A percentile compares a stretch with the other conserved stretches of the same genome.
These are phyloP conservation scores for Pheosia gnoma DNA, from an alignment of 2,888 invertebrate genomes.

Conservation along the genomic window DNA sequence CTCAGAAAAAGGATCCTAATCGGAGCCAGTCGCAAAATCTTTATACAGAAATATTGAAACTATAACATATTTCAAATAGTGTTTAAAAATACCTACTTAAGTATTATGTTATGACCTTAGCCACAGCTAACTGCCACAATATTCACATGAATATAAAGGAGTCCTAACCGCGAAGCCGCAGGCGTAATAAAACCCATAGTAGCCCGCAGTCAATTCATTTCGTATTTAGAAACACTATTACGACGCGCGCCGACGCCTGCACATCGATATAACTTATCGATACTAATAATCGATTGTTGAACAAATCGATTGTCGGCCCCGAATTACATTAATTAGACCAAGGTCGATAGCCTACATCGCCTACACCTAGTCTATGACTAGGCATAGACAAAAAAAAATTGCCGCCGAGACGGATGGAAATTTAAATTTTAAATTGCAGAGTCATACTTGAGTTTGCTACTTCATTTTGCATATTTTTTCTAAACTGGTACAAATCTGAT, in stretches of 20 bases:
- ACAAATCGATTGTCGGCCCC: constrained; percentile 25
- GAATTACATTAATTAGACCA: constrained; percentile 36
- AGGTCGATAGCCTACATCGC: constrained; percentile 22
- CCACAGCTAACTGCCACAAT: too few species aligned
- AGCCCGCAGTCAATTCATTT: not conserved
- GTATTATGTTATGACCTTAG: too few species aligned
- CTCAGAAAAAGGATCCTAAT: too few species aligned
- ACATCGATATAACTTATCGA: constrained; percentile 16
- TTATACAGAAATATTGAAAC: too few species aligned
- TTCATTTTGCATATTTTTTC: too few species aligned
- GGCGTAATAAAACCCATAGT: not conserved
- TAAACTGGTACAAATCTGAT: too few species aligned
- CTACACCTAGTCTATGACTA: constrained; percentile 7
- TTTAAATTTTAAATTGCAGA: constrained; percentile 4
- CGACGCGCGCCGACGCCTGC: constrained; percentile 8
- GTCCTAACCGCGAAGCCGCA: too few species aligned
- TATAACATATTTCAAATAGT: too few species aligned
- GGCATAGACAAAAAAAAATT: constrained; percentile 1
- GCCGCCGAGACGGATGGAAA: not conserved
- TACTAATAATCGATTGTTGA: constrained; percentile 23
- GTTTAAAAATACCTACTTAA: too few species aligned
- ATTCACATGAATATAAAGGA: too few species aligned
- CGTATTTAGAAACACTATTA: constrained; percentile 9
- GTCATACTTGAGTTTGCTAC: not conserved
- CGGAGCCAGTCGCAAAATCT: too few species aligned